Evolutionary conservation across 2,113 vertebrate genomes (phyloP).

Genomic region (Fregetta grallaria): DNA sequence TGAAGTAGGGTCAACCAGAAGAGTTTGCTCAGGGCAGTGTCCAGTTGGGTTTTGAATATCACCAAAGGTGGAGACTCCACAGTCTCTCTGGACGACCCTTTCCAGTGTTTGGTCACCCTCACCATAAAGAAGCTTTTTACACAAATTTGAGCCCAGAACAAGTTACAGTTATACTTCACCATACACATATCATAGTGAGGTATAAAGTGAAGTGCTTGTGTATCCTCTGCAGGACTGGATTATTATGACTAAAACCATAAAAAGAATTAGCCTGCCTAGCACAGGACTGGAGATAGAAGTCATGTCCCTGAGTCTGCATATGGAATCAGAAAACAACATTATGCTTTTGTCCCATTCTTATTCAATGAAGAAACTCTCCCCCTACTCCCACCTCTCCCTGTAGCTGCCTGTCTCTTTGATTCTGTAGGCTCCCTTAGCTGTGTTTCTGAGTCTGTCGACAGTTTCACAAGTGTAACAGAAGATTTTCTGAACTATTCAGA

Average conservation of each 20-base stretch:
- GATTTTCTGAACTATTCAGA: neutral
- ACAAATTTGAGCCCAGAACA: neutral
- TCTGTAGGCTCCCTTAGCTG: neutral
- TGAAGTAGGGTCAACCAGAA: neutral
- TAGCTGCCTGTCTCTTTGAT: neutral
- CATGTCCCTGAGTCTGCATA: neutral
- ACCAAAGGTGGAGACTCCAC: neutral
- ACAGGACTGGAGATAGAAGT: neutral
- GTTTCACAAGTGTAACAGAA: neutral
- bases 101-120: neutral
- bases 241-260: neutral
- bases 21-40: neutral
- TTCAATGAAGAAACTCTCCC: neutral
- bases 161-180: neutral
- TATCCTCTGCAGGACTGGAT: neutral
- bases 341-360: neutral
- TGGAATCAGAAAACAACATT: neutral
- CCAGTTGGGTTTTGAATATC: neutral
- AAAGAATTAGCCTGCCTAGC: neutral
- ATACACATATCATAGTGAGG: neutral
- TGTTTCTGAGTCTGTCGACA: neutral
- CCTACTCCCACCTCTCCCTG: accelerated
- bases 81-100: neutral
- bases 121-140: neutral
- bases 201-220: neutral